phyloP scores from a whole-genome alignment of 2,888 invertebrate genomes.

The Aromia moschata region DNA sequence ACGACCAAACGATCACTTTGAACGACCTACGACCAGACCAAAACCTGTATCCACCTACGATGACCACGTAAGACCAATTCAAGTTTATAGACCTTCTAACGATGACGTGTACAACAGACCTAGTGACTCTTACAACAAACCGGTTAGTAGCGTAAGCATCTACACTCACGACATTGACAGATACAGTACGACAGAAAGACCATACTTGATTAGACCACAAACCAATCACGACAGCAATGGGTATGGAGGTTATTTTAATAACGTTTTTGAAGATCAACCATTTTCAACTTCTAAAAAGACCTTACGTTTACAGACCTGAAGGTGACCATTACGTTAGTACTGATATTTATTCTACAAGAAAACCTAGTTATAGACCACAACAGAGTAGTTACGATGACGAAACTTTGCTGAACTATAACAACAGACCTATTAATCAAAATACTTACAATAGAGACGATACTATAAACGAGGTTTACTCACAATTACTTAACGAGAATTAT shows the following conservation, averaged over 20 bases:
- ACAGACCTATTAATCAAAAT: conserved; percentile 26
- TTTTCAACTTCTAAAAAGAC: conserved; percentile 49
- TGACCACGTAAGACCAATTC: conserved; percentile 21
- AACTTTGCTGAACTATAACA: conserved; percentile 23
- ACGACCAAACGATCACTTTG: conserved; percentile 14
- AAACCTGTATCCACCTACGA: conserved; percentile 16
- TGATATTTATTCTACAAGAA: conserved; percentile 27
- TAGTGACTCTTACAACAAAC: not conserved
- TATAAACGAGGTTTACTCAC: conserved; percentile 36
- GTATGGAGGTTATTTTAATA: conserved; percentile 17
- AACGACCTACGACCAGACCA: conserved; percentile 14
- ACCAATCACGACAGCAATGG: conserved; percentile 37
- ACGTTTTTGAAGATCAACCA: conserved; percentile 43
- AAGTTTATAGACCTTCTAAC: conserved; percentile 33
- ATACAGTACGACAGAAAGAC: conserved; percentile 22
- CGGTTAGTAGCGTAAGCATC: conserved; percentile 7
- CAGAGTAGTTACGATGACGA: conserved; percentile 25
- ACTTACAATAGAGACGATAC: conserved; percentile 33
- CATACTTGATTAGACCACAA: conserved; percentile 23
- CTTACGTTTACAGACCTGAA: conserved; percentile 39
- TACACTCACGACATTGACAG: conserved; percentile 11
- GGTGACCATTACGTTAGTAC: conserved; percentile 32
- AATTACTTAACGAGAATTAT: conserved; percentile 31
- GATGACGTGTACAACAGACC: conserved; percentile 10
- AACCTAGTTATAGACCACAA: conserved; percentile 20